Evolutionary conservation across 2,113 vertebrate species (phyloP), one percentile per base, ranked within the genome.

Genomic region (Erythrolamprus reginae): DNA sequence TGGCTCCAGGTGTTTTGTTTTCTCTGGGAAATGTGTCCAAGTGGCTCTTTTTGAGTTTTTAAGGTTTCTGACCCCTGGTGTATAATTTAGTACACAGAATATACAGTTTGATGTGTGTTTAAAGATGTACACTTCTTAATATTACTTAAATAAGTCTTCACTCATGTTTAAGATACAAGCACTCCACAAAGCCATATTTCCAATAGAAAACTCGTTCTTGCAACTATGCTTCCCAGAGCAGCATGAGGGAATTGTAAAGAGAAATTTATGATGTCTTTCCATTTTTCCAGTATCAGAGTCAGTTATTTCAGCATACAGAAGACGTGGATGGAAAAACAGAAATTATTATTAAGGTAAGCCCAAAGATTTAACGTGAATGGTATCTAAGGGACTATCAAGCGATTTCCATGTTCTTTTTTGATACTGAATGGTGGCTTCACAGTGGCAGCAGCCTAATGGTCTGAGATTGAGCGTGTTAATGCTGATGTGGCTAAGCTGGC

Each of bases 301-400:
- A 98, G 94, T 95, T 97, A 5, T 98, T 98, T 89, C 98, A 98
- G 55, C 97, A 96, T 12, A 55, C 97, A 8, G 98, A 98, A 26
- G 97, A 98, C 42, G 95, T 97, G 0, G 98, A 98, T n/a, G 94
- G 95, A 56, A 98, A 98, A 94, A 96, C 98, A n/a, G 98, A 98
- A 96, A 97, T 99, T 94, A 98, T 98, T 95, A 98, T 99, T 91
- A 98, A 98, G 90, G 98, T 98, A 96, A 91, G 97, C 3, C 38
- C n/a, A 53, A 70, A 15, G 26, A 82, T 61, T 21, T 26, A n/a
- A 19, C 38, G 17, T 33, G 47, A 50, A 33, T 7, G 10, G n/a
- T 88, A 48, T 48, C 55, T 61, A 17, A 3, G 19, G 19, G 9
- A 9, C 24, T 58, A 58, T 58, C 42, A 12, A 45, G 1, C 9